phyloP scores from a whole-genome alignment of 2,113 vertebrate genomes.

The Antidorcas marsupialis region DNA sequence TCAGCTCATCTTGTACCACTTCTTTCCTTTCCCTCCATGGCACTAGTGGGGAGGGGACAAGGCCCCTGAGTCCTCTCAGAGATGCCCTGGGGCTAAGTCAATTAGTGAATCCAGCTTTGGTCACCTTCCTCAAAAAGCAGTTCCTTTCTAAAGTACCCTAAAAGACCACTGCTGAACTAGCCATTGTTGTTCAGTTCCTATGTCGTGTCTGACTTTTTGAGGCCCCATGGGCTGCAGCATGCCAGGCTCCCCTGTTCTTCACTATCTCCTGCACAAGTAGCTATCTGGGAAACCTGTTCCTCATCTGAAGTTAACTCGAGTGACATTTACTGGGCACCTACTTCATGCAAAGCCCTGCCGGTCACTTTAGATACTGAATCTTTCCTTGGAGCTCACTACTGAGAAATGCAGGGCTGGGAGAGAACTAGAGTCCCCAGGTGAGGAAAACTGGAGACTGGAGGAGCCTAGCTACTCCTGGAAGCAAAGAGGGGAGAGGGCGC shows the following conservation, averaged over 20 bases:
- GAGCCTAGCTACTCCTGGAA: neutral
- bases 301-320: neutral
- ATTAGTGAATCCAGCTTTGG: neutral
- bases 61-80: neutral
- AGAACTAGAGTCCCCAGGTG: neutral
- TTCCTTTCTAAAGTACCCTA: neutral
- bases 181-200: neutral
- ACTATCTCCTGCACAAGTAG: neutral
- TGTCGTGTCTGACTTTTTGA: accelerated
- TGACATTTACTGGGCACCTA: neutral
- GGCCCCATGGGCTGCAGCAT: neutral
- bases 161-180: neutral
- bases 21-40: neutral
- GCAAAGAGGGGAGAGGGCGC: neutral
- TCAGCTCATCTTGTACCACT: neutral
- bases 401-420: neutral
- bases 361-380: neutral
- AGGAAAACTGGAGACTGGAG: neutral
- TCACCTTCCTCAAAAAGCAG: neutral
- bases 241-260: neutral
- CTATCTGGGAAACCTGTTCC: neutral
- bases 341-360: neutral
- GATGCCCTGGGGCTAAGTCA: neutral
- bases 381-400: neutral
- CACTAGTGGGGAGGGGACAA: neutral